These are phyloP conservation scores for Phyllotreta striolata DNA, from an alignment of 2,888 invertebrate species.

Conservation along the genomic window DNA sequence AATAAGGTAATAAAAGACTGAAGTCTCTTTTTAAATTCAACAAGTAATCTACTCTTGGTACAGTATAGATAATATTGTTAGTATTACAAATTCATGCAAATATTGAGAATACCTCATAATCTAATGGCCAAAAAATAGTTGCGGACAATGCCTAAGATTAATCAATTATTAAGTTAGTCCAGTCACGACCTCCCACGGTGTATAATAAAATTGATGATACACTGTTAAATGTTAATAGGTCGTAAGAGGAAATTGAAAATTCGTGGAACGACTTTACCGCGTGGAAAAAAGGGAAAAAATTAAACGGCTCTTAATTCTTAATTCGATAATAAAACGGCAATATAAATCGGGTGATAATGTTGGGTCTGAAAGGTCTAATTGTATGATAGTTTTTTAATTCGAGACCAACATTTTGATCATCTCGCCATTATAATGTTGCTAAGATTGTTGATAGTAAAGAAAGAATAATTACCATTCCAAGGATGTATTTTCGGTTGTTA, in stretches of 20 bases:
- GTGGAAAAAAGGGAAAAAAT: conserved; percentile 2
- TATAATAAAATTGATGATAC: conserved; percentile 21
- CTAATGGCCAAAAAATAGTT: conserved; percentile 13
- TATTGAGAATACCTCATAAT: conserved; percentile 1
- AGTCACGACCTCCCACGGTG: conserved; percentile 17
- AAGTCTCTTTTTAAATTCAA: too few relatives aligned
- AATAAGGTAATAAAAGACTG: too few relatives aligned
- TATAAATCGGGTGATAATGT: conserved; percentile 6
- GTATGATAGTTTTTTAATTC: too few relatives aligned
- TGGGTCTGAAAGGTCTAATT: conserved; percentile 2
- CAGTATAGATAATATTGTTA: too few relatives aligned
- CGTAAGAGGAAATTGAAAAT: conserved; percentile 16
- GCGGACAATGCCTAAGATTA: conserved; percentile 16
- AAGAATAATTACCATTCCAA: too few relatives aligned
- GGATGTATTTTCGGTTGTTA: too few relatives aligned
- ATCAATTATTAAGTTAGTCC: conserved; percentile 15
- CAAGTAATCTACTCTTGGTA: too few relatives aligned
- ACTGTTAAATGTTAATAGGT: conserved; percentile 22
- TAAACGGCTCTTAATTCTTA: conserved; percentile 11
- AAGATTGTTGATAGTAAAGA: too few relatives aligned
- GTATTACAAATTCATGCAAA: neutral
- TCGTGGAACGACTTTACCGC: conserved; percentile 7
- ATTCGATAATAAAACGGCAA: conserved; percentile 11
- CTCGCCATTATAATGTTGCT: too few relatives aligned
- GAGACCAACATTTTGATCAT: too few relatives aligned